A percentile compares a stretch with the other conserved stretches of the same genome.
phyloP scores from a whole-genome alignment of 2,113 vertebrate genomes.

The Podilymbus podiceps region DNA sequence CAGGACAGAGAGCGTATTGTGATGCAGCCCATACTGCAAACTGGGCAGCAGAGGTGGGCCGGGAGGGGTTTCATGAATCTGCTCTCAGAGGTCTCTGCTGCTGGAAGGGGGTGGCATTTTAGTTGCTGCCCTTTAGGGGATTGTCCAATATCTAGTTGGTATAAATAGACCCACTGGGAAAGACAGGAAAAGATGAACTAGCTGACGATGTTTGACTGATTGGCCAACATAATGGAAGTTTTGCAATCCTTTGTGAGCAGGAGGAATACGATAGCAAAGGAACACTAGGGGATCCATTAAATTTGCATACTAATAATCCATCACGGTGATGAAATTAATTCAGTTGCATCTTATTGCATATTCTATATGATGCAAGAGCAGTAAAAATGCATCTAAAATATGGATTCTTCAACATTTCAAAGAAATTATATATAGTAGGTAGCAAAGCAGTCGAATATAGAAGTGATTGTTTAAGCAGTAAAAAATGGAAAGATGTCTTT shows the following conservation, averaged over 20 bases:
- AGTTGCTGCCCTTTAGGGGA: not conserved
- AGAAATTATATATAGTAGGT: not conserved
- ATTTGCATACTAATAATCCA: constrained; percentile 51
- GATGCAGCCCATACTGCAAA: not conserved
- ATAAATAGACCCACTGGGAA: not conserved
- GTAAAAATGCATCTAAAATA: not conserved
- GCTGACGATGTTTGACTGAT: constrained; percentile 23
- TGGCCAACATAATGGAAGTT: constrained; percentile 26
- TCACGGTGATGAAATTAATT: constrained; percentile 44
- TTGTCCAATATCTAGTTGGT: not conserved
- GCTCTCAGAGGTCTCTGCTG: not conserved
- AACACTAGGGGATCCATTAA: constrained; percentile 32
- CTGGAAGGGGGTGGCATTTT: not conserved
- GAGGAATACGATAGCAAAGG: constrained; percentile 11
- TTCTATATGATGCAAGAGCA: not conserved
- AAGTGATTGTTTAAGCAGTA: not conserved
- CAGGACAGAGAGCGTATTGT: not conserved
- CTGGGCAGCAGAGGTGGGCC: not conserved
- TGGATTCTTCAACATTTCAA: not conserved
- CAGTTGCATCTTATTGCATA: not conserved
- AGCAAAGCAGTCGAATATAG: not conserved
- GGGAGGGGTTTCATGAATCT: not conserved
- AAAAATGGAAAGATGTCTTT: not conserved
- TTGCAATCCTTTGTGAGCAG: constrained; percentile 35
- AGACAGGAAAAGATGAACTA: constrained; percentile 13